A percentile compares a stretch with the other conserved stretches of the same genome.
These are phyloP conservation scores for Leptinotarsa haldemani DNA, from an alignment of 2,888 invertebrate species.

Conservation along the genomic window DNA sequence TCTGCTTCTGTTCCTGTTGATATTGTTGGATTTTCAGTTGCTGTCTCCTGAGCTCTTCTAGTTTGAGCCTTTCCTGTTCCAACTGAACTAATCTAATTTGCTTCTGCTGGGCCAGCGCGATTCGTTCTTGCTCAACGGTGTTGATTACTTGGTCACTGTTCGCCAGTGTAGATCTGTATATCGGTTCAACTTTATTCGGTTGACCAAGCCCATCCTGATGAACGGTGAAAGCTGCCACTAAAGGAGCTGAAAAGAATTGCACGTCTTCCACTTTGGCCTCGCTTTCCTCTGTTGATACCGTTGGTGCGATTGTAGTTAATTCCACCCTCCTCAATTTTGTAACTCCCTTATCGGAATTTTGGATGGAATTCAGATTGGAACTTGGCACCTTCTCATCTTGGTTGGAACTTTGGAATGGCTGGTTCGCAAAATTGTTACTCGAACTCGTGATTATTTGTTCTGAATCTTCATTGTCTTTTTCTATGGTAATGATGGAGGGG, in stretches of 20 bases:
- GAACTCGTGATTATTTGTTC: conserved; percentile 61
- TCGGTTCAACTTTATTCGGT: conserved; percentile 83
- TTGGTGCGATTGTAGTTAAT: conserved; percentile 66
- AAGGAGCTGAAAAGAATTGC: conserved; percentile 83
- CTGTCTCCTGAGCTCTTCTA: conserved; percentile 41
- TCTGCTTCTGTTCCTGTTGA: conserved; percentile 70
- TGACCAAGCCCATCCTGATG: conserved; percentile 83
- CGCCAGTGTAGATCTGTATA: conserved; percentile 68
- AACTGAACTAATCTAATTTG: conserved; percentile 41
- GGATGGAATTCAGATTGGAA: conserved; percentile 34
- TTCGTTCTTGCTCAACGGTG: conserved; percentile 26
- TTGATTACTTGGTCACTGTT: conserved; percentile 47
- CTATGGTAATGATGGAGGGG: conserved; percentile 53
- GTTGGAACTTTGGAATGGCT: conserved; percentile 38
- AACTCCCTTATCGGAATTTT: conserved; percentile 25
- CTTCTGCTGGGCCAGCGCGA: conserved; percentile 28
- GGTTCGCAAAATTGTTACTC: conserved; percentile 52
- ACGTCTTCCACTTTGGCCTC: conserved; percentile 76
- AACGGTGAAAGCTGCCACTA: conserved; percentile 87
- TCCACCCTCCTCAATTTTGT: conserved; percentile 39
- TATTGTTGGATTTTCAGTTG: conserved; percentile 36
- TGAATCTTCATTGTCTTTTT: conserved; percentile 48
- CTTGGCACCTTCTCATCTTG: conserved; percentile 29
- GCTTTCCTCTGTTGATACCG: conserved; percentile 76
- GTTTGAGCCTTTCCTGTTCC: conserved; percentile 44